Base-by-base conservation (phyloP, 2,888 invertebrate species). In the Heliothis peltigera region DNA sequence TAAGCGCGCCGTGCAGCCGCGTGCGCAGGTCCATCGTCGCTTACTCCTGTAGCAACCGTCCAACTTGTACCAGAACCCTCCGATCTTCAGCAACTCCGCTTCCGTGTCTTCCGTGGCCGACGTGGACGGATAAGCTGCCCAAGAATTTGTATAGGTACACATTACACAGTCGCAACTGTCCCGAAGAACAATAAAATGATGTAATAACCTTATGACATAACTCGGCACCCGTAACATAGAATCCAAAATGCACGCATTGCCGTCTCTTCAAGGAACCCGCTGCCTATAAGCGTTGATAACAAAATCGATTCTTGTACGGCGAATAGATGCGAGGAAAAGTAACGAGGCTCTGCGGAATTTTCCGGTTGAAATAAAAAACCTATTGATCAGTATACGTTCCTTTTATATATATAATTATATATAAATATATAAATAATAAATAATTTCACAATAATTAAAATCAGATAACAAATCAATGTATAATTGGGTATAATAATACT, bases 1-100 rank as follows among this genome's bases (percentile, higher is more conserved):
- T 1, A 95, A 85, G 19, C 95, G 81, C 1, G 94, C 95, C 1
- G 89, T 89, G 78, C 95, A 95, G 63, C 89, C 92, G 19, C 90
- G 86, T 0, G 95, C 94, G 82, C 95, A 95, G 17, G 85, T 74
- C 95, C 95, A 95, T 4, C 95, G 86, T 57, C 94, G 83, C 79
- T 92, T 93, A 62, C 77, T 79, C 56, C 83, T 79, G 82, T 92
- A 92, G 73, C 89, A 84, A 3, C 82, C 89, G 55, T 94, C 94
- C 81, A 94, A 78, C 55, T 83, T 86, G 85, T 94, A 94, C 94
- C 92, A 93, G 78, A 86, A 86, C 1, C 89, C 89, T 32, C 90
- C 89, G 80, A 92, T 89, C 84, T 91, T 92, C 75, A 95, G 76
- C 75, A 92, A 75, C 65, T 86, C 84, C 4, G 84, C 84, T 1